Evolutionary conservation across 2,797 vertebrate genomes (phyloP).

Genomic region (Karalla daura): DNA sequence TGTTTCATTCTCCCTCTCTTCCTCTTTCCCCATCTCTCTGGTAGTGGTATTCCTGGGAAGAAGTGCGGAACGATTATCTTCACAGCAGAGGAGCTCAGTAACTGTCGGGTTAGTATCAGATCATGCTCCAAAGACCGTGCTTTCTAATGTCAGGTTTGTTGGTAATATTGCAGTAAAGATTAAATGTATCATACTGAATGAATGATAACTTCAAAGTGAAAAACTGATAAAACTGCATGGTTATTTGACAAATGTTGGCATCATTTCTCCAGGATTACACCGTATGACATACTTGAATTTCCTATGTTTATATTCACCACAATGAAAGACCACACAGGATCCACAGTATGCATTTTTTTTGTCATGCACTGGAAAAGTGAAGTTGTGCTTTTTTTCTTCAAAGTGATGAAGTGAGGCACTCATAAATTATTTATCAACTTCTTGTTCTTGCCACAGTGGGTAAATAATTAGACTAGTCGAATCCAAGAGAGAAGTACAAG

Average conservation of each 20-base stretch:
- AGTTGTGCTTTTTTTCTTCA: conserved; percentile 28
- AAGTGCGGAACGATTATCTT: conserved; percentile 91
- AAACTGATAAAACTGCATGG: no score
- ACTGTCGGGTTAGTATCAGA: conserved; percentile 89
- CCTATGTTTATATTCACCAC: no score
- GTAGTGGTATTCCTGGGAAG: conserved; percentile 91
- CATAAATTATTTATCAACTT: conserved; percentile 50
- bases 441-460: conserved; percentile 16
- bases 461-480: conserved; percentile 51
- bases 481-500: conserved; percentile 22
- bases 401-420: conserved; percentile 21
- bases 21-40: conserved; percentile 7
- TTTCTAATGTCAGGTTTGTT: background rate
- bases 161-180: no score
- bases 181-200: no score
- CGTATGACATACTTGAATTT: no score
- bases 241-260: no score
- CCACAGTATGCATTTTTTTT: conserved; percentile 10
- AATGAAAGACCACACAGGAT: no score
- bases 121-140: background rate
- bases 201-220: no score
- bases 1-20: conserved; percentile 18
- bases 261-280: no score
- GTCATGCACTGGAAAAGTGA: conserved; percentile 23
- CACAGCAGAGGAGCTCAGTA: conserved; percentile 92